Evolutionary conservation across 2,797 vertebrate species (phyloP).

Genomic region (Pitangus sulphuratus): DNA sequence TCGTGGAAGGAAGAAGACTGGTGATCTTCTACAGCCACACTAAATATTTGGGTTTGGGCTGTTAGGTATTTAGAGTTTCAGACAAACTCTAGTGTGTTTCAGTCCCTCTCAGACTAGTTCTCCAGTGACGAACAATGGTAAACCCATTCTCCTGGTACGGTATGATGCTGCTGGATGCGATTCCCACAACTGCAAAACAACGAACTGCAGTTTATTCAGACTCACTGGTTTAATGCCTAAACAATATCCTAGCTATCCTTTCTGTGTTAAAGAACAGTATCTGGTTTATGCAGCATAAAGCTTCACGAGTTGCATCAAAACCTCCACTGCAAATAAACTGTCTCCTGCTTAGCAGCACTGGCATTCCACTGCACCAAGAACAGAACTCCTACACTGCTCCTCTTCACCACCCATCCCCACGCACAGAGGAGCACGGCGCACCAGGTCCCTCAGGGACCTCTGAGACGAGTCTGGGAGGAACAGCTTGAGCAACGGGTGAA

Average conservation of each 20-base stretch:
- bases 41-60: neutral
- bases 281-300: neutral
- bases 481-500: neutral
- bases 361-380: neutral
- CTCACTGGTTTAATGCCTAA: neutral
- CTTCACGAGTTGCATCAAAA: neutral
- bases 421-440: fast-evolving
- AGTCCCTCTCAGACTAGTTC: neutral
- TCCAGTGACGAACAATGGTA: neutral
- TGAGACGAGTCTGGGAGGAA: fast-evolving
- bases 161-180: neutral
- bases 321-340: neutral
- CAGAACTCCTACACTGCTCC: neutral
- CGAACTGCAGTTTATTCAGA: neutral
- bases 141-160: neutral
- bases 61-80: neutral
- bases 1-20: neutral
- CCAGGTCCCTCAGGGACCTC: fast-evolving
- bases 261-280: neutral
- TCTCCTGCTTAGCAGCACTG: neutral
- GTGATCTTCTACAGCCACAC: neutral
- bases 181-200: neutral
- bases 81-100: neutral
- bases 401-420: fast-evolving
- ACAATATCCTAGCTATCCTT: neutral